Evolutionary conservation across 2,113 vertebrate species (phyloP).

Genomic region (Rutilus rutilus): DNA sequence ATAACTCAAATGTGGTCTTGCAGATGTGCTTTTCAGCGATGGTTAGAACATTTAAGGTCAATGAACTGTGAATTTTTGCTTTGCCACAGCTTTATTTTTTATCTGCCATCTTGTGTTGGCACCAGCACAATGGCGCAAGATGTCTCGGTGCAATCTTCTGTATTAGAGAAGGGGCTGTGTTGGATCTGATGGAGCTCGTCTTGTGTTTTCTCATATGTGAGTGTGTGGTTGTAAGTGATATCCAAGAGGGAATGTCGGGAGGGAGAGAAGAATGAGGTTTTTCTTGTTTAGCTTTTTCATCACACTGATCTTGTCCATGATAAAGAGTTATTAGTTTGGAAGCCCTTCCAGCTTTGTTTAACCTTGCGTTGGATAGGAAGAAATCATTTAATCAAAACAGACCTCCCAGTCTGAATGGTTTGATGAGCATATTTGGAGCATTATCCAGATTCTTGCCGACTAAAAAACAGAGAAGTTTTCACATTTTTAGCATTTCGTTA

Average conservation of each 20-base stretch:
- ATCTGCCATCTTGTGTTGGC: conserved; percentile 37
- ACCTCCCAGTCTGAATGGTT: conserved; percentile 47
- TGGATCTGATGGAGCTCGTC: not conserved
- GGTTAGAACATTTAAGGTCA: conserved; percentile 1
- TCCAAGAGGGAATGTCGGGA: conserved; percentile 30
- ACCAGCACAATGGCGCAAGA: not conserved
- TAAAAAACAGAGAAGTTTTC: conserved; percentile 1
- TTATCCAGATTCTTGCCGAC: conserved; percentile 25
- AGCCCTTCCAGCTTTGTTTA: conserved; percentile 46
- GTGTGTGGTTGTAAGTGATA: conserved; percentile 32
- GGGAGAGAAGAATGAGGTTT: conserved; percentile 14
- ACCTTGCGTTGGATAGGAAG: conserved; percentile 48
- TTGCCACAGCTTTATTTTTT: not conserved
- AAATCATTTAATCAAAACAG: conserved; percentile 33
- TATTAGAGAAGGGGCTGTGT: conserved; percentile 6
- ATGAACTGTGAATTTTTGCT: not conserved
- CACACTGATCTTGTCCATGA: conserved; percentile 42
- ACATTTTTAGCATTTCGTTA: not conserved
- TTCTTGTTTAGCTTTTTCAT: conserved; percentile 49
- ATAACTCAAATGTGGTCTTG: conserved; percentile 12
- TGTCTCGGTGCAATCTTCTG: not conserved
- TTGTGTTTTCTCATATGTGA: conserved; percentile 5
- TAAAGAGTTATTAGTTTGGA: conserved; percentile 51
- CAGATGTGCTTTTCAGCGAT: not conserved
- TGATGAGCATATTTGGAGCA: conserved; percentile 37